phyloP scores from a whole-genome alignment of 2,888 invertebrate genomes.

The Phorcus lineatus region DNA sequence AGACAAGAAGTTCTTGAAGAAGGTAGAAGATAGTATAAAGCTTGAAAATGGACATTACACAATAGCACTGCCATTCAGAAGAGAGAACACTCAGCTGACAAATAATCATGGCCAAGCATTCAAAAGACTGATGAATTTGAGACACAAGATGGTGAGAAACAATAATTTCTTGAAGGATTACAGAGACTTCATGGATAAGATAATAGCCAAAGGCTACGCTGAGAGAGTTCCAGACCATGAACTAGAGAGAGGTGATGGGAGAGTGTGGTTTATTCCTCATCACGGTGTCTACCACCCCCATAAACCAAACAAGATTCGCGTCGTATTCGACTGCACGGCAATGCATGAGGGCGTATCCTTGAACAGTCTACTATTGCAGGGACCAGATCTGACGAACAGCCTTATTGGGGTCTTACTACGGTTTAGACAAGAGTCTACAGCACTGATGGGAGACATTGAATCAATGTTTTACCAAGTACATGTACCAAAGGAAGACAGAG shows the following conservation, averaged over 20 bases:
- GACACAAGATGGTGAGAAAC: background rate
- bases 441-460: conserved; percentile 33
- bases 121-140: conserved; percentile 11
- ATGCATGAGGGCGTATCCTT: background rate
- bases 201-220: background rate
- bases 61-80: conserved; percentile 31
- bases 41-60: conserved; percentile 31
- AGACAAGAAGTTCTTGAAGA: conserved; percentile 31
- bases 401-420: conserved; percentile 5
- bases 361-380: background rate
- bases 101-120: conserved; percentile 14
- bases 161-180: background rate
- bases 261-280: background rate
- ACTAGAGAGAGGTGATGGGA: background rate
- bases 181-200: background rate
- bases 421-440: conserved; percentile 20
- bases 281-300: background rate
- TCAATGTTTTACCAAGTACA: conserved; percentile 29
- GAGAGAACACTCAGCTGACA: conserved; percentile 16
- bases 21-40: conserved; percentile 24
- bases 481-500: conserved; percentile 26
- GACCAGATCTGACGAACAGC: background rate
- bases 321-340: background rate
- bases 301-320: background rate
- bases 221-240: no score